phyloP scores from a whole-genome alignment of 2,888 invertebrate genomes.

The Thelaira solivaga region DNA sequence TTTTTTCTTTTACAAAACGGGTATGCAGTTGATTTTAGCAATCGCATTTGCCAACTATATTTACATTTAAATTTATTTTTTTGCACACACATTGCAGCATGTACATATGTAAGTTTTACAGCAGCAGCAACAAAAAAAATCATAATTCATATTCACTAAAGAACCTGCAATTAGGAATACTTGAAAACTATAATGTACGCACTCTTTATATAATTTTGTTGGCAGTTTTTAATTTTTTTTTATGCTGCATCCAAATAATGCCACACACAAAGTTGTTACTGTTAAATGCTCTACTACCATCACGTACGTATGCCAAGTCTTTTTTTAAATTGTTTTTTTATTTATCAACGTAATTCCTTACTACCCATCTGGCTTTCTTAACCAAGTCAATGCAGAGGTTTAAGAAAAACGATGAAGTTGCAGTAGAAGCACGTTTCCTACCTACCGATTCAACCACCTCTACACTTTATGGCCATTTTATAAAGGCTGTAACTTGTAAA shows the following conservation, averaged over 20 bases:
- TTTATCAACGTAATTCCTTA: conserved; percentile 45
- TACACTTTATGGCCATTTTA: conserved; percentile 41
- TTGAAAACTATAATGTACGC: conserved; percentile 63
- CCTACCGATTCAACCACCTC: conserved; percentile 12
- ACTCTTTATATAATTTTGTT: conserved; percentile 36
- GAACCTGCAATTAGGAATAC: conserved; percentile 64
- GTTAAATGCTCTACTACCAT: conserved; percentile 57
- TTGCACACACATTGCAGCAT: neutral
- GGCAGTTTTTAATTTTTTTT: conserved; percentile 25
- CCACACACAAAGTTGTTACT: conserved; percentile 62
- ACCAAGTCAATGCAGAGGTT: conserved; percentile 15
- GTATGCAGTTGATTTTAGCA: neutral
- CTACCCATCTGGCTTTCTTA: conserved; percentile 52
- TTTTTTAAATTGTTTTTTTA: neutral
- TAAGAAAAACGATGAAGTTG: conserved; percentile 7
- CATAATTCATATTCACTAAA: conserved; percentile 53
- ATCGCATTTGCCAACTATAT: neutral
- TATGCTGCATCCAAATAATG: conserved; percentile 41
- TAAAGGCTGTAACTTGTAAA: conserved; percentile 55
- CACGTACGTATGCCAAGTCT: conserved; percentile 55
- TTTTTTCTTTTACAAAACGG: no score
- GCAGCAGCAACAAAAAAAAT: neutral
- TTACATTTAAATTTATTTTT: neutral
- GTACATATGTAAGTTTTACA: neutral
- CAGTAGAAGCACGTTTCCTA: conserved; percentile 48